phyloP scores from a whole-genome alignment of 2,797 vertebrate genomes.

The Aplochiton taeniatus region DNA sequence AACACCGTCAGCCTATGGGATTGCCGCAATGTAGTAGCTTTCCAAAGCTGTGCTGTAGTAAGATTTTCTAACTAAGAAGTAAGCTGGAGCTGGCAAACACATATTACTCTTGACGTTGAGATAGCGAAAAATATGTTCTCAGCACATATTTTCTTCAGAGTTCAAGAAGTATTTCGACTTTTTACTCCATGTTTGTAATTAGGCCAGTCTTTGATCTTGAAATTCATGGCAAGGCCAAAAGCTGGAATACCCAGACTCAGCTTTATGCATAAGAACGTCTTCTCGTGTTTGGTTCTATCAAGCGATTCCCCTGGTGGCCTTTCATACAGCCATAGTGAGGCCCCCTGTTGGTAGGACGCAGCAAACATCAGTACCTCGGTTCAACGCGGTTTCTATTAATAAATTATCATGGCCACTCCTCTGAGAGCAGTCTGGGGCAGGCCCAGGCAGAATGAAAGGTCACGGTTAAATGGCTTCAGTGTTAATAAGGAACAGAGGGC shows the following conservation, averaged over 20 bases:
- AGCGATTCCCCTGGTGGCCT: too few relatives aligned
- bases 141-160: too few relatives aligned
- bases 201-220: constrained; percentile 37
- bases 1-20: constrained; percentile 28
- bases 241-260: constrained; percentile 39
- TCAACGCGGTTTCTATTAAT: neutral
- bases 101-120: too few relatives aligned
- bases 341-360: neutral
- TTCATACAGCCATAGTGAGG: too few relatives aligned
- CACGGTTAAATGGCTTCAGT: too few relatives aligned
- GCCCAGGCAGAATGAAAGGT: too few relatives aligned
- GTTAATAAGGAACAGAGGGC: too few relatives aligned
- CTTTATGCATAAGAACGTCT: constrained; percentile 13
- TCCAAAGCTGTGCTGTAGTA: constrained; percentile 12
- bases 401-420: neutral
- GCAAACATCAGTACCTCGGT: neutral
- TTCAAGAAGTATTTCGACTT: constrained; percentile 1
- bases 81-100: too few relatives aligned
- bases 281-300: neutral
- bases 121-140: too few relatives aligned
- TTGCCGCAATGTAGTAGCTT: constrained; percentile 23
- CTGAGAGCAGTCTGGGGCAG: too few relatives aligned
- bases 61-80: too few relatives aligned
- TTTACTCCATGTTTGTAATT: constrained; percentile 49
- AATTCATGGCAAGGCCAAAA: constrained; percentile 35